Conservation (phyloP, 2,797 vertebrate species). For the Hippopotamyrus pictus region DNA sequence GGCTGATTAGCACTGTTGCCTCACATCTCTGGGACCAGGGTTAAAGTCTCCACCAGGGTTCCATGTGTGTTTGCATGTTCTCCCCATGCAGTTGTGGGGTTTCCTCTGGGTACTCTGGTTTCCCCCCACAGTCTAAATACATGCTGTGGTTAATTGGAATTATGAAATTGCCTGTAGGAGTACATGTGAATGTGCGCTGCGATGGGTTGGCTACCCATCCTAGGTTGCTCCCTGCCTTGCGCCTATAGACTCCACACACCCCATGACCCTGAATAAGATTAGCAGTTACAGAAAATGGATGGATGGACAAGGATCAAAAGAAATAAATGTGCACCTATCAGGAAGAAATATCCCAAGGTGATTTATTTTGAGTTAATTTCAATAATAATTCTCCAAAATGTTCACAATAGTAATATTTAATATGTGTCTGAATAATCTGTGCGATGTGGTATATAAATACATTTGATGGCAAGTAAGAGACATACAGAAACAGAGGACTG, state of each 20-base stretch:
- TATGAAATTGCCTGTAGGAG: not conserved
- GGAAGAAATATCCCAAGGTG: not conserved
- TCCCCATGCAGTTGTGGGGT: not conserved
- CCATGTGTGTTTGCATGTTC: not conserved
- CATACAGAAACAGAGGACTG: not conserved
- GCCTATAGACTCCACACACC: not conserved
- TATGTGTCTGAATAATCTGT: not conserved
- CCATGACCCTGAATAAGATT: not conserved
- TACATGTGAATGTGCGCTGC: not conserved
- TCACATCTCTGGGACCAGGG: not conserved
- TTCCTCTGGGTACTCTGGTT: not conserved
- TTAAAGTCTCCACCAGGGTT: not conserved
- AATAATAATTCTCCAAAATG: not conserved
- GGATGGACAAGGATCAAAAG: not conserved
- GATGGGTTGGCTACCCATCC: not conserved
- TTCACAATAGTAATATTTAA: not conserved
- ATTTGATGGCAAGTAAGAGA: not conserved
- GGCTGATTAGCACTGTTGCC: not conserved
- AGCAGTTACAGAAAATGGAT: not conserved
- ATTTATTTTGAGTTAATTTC: not conserved
- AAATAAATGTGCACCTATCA: not conserved
- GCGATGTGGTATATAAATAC: not conserved
- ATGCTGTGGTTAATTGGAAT: not conserved
- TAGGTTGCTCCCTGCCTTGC: not conserved
- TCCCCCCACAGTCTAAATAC: not conserved